phyloP scores from a whole-genome alignment of 2,113 vertebrate species.

The Myanophis thanlyinensis region DNA sequence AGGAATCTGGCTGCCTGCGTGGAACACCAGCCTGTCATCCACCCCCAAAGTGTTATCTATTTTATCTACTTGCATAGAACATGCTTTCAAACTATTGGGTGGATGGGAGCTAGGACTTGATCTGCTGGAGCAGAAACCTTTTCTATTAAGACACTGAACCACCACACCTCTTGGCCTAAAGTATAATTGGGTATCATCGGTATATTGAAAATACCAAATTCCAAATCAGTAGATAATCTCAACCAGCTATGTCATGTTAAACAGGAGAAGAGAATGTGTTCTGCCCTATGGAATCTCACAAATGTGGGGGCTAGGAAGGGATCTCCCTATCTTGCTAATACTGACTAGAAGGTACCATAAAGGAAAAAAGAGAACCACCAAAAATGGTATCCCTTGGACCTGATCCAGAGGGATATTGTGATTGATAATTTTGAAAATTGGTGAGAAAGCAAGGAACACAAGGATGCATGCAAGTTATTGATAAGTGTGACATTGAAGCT shows the following conservation, averaged over 20 bases:
- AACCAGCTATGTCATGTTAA: neutral
- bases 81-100: neutral
- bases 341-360: neutral
- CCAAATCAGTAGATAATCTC: neutral
- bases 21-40: too few species aligned
- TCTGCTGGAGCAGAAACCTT: neutral
- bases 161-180: neutral
- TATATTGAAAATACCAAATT: neutral
- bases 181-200: neutral
- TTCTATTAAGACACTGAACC: neutral
- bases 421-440: neutral
- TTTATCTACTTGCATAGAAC: neutral
- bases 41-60: neutral
- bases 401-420: neutral
- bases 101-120: neutral
- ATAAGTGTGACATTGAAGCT: neutral
- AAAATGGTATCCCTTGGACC: neutral
- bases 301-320: neutral
- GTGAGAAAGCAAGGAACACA: neutral
- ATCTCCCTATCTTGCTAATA: neutral
- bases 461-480: neutral
- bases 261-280: neutral
- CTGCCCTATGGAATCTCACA: neutral
- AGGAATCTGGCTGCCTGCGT: too few species aligned
- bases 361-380: neutral